These are phyloP conservation scores for Lasius fuliginosus DNA, from an alignment of 2,888 invertebrate species.

Conservation along the genomic window DNA sequence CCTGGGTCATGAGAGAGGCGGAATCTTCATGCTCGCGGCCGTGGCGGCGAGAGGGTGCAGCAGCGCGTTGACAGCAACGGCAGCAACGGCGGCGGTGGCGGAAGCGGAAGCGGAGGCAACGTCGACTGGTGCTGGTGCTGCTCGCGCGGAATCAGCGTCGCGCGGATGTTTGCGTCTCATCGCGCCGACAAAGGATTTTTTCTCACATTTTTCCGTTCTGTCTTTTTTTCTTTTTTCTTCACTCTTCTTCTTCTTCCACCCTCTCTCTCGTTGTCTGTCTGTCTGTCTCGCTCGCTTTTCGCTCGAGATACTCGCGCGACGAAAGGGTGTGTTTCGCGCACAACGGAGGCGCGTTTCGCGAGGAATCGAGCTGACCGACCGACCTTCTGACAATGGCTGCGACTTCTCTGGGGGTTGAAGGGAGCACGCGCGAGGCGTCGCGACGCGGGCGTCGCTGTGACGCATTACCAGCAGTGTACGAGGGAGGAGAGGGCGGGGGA, in stretches of 20 bases:
- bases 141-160: slow-evolving; percentile 45
- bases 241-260: background rate
- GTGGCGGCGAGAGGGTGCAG: slow-evolving; percentile 57
- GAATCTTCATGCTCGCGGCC: slow-evolving; percentile 77
- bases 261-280: background rate
- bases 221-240: background rate
- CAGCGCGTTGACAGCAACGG: slow-evolving; percentile 54
- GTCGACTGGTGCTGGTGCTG: slow-evolving; percentile 7
- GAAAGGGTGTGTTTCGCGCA: slow-evolving; percentile 44
- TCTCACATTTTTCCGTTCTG: slow-evolving; percentile 37
- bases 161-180: slow-evolving; percentile 44
- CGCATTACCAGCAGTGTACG: slow-evolving; percentile 42
- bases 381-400: slow-evolving; percentile 71
- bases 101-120: background rate
- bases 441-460: slow-evolving; percentile 56
- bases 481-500: slow-evolving; percentile 40
- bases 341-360: slow-evolving; percentile 65
- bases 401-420: slow-evolving; percentile 73
- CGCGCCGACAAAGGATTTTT: slow-evolving; percentile 34
- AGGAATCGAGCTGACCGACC: slow-evolving; percentile 74
- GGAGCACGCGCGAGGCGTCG: slow-evolving; percentile 80
- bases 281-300: background rate
- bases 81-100: background rate
- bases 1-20: slow-evolving; percentile 80
- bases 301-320: slow-evolving; percentile 4